A percentile compares a stretch with the other conserved stretches of the same genome.
phyloP scores from a whole-genome alignment of 2,797 vertebrate species.

The Hipposideros larvatus region DNA sequence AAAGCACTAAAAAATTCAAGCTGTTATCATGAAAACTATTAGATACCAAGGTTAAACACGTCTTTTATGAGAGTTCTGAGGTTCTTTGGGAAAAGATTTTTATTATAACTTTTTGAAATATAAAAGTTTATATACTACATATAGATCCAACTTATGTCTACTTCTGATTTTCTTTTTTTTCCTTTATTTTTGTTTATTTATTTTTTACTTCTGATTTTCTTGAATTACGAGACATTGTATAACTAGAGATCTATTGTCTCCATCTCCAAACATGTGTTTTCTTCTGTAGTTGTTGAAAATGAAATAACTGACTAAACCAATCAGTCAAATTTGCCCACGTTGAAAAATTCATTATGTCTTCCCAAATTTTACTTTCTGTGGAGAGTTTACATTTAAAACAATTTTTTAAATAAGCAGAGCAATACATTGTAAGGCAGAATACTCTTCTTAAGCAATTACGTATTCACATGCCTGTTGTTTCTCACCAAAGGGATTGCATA shows the following conservation, averaged over 20 bases:
- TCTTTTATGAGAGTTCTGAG: neutral
- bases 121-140: neutral
- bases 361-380: slow-evolving; percentile 14
- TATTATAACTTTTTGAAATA: neutral
- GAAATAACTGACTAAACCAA: neutral
- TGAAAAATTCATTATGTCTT: neutral
- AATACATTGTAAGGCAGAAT: neutral
- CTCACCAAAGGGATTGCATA: neutral
- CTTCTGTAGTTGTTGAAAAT: slow-evolving; percentile 10
- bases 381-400: neutral
- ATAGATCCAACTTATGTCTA: neutral
- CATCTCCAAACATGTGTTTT: neutral
- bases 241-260: neutral
- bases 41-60: neutral
- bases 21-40: neutral
- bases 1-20: slow-evolving; percentile 6
- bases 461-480: neutral
- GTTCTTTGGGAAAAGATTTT: neutral
- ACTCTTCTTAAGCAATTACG: neutral
- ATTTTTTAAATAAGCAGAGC: neutral
- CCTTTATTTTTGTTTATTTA: too few relatives aligned
- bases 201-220: neutral
- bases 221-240: neutral
- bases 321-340: neutral
- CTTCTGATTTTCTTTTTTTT: neutral